Conservation (phyloP, 1,140 invertebrate species). For the Temnothorax nylanderi region DNA sequence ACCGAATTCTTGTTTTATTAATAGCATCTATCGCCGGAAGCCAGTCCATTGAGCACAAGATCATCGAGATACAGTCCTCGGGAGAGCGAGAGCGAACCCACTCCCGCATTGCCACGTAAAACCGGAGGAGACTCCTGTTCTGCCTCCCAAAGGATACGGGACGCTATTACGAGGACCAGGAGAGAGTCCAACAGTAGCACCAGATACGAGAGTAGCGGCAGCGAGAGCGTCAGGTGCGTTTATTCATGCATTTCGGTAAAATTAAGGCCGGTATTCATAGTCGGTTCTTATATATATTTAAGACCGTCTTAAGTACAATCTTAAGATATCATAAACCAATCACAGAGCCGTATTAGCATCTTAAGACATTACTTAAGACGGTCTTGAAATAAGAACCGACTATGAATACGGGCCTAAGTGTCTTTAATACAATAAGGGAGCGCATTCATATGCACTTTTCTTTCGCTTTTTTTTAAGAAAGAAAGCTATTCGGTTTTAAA, state of each 20-base stretch:
- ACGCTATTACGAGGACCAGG: constrained; percentile 83
- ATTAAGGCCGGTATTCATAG: background rate
- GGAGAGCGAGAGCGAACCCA: constrained; percentile 85
- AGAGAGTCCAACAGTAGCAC: constrained; percentile 83
- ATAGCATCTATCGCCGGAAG: constrained; percentile 84
- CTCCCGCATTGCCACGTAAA: constrained; percentile 82
- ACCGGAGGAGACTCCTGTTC: constrained; percentile 80
- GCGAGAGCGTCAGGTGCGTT: constrained; percentile 82
- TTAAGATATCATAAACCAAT: too few relatives aligned
- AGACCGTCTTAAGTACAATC: too few relatives aligned
- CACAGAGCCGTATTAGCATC: too few relatives aligned
- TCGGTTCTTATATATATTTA: too few relatives aligned
- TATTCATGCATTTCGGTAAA: background rate
- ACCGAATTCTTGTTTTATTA: constrained; percentile 21
- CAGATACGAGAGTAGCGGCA: constrained; percentile 84
- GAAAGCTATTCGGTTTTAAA: background rate
- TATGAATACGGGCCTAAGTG: too few relatives aligned
- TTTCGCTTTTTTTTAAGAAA: background rate
- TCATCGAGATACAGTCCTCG: constrained; percentile 84
- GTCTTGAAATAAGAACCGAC: too few relatives aligned
- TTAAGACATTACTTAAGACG: too few relatives aligned
- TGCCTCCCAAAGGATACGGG: constrained; percentile 83
- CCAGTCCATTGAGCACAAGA: constrained; percentile 83
- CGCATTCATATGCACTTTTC: background rate
- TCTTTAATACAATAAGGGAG: background rate